Conservation (phyloP, 2,888 invertebrate species). For the Boloria euphrosyne region DNA sequence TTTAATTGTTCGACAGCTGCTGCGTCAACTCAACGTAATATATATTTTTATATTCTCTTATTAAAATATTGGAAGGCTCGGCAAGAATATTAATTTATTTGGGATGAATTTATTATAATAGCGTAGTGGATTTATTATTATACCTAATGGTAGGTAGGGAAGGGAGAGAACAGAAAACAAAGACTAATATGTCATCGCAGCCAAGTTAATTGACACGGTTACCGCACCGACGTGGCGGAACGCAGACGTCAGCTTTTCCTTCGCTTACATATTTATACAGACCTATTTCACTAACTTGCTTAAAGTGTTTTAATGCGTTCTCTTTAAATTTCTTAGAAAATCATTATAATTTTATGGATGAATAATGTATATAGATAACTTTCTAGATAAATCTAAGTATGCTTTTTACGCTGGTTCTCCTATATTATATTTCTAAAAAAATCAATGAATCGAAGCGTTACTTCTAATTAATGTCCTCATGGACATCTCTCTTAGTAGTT, state of each 20-base stretch:
- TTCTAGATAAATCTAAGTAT: constrained; percentile 7
- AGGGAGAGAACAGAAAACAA: constrained; percentile 62
- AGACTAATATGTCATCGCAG: constrained; percentile 80
- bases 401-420: no score
- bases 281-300: constrained; percentile 52
- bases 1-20: constrained; percentile 72
- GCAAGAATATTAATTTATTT: constrained; percentile 29
- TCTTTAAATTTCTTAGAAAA: constrained; percentile 46
- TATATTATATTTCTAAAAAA: no score
- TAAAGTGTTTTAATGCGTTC: constrained; percentile 43
- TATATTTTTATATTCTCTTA: constrained; percentile 51
- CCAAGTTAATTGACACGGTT: constrained; percentile 81
- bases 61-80: constrained; percentile 34
- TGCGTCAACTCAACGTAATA: constrained; percentile 64
- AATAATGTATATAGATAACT: constrained; percentile 1
- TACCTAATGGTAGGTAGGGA: constrained; percentile 49
- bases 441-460: no score
- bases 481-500: no score
- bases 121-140: constrained; percentile 33
- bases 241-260: constrained; percentile 77
- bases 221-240: constrained; percentile 76
- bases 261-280: constrained; percentile 75
- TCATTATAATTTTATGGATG: constrained; percentile 18
- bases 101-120: constrained; percentile 8
- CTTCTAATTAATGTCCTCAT: no score